A percentile compares a stretch with the other conserved stretches of the same genome.
These are phyloP conservation scores for Gymnoscopelus microlampas DNA, from an alignment of 2,797 vertebrate genomes.

Conservation along the genomic window DNA sequence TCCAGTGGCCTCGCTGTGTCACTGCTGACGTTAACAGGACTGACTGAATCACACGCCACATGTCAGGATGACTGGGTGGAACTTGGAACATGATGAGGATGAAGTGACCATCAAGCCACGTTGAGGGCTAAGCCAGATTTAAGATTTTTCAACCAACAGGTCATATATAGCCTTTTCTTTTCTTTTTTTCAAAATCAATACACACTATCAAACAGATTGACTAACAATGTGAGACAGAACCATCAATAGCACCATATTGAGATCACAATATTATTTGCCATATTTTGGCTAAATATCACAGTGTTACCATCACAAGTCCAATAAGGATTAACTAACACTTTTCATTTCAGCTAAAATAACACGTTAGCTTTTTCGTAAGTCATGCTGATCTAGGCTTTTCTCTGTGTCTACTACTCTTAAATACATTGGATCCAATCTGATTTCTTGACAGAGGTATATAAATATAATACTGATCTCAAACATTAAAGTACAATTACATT, in stretches of 20 bases:
- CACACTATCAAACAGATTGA: constrained; percentile 66
- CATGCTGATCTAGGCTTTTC: constrained; percentile 65
- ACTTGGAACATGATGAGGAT: constrained; percentile 51
- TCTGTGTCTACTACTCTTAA: constrained; percentile 55
- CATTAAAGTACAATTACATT: constrained; percentile 72
- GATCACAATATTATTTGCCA: constrained; percentile 71
- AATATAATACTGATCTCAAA: constrained; percentile 74
- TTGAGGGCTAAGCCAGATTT: constrained; percentile 43
- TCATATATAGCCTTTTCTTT: constrained; percentile 51
- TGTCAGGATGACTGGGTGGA: constrained; percentile 50
- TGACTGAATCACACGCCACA: constrained; percentile 55
- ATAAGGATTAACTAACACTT: constrained; percentile 70
- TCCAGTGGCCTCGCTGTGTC: constrained; percentile 40
- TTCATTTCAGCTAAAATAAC: constrained; percentile 63
- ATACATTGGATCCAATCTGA: constrained; percentile 59
- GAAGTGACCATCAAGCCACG: constrained; percentile 57
- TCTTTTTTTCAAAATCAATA: constrained; percentile 57
- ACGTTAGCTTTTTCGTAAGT: constrained; percentile 46
- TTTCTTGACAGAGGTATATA: constrained; percentile 50
- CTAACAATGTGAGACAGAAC: constrained; percentile 61
- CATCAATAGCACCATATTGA: constrained; percentile 73
- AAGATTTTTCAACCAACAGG: constrained; percentile 51
- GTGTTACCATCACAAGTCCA: constrained; percentile 78
- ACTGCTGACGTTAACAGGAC: constrained; percentile 46
- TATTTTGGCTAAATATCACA: constrained; percentile 73